A percentile compares a stretch with the other conserved stretches of the same genome.
Evolutionary conservation across 2,888 invertebrate species (phyloP).

Genomic region (Atrina japonica): DNA sequence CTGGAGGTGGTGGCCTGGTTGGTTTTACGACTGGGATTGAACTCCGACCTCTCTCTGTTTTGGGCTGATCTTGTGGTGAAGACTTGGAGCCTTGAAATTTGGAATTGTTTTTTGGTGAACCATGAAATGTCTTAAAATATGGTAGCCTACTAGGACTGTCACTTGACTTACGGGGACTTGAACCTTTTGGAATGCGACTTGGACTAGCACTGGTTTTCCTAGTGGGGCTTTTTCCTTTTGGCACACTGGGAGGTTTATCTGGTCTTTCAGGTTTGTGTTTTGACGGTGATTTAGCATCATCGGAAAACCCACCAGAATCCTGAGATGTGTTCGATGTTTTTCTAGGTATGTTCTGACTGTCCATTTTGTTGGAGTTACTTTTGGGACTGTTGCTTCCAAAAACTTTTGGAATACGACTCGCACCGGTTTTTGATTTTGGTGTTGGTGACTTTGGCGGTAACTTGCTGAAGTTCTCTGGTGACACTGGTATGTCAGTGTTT

Average conservation of each 20-base stretch:
- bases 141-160: too few species aligned
- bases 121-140: too few species aligned
- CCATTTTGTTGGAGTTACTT: slow-evolving; percentile 2
- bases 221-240: slow-evolving; percentile 8
- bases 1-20: too few species aligned
- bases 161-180: not conserved
- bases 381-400: slow-evolving; percentile 11
- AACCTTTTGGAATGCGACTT: slow-evolving; percentile 23
- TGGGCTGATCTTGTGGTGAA: too few species aligned
- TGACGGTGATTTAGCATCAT: slow-evolving; percentile 5
- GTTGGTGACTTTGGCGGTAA: too few species aligned
- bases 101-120: too few species aligned
- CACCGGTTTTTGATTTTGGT: too few species aligned
- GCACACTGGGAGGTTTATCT: slow-evolving; percentile 21
- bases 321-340: slow-evolving; percentile 14
- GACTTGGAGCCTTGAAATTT: too few species aligned
- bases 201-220: slow-evolving; percentile 33
- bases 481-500: too few species aligned
- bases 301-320: slow-evolving; percentile 1
- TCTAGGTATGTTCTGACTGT: not conserved
- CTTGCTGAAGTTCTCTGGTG: not conserved
- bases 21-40: too few species aligned
- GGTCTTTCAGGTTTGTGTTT: slow-evolving; percentile 25
- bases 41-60: too few species aligned
- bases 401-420: slow-evolving; percentile 28